Evolutionary conservation across 1,140 invertebrate species (phyloP).

Genomic region (Pygmarrhopalites habei): DNA sequence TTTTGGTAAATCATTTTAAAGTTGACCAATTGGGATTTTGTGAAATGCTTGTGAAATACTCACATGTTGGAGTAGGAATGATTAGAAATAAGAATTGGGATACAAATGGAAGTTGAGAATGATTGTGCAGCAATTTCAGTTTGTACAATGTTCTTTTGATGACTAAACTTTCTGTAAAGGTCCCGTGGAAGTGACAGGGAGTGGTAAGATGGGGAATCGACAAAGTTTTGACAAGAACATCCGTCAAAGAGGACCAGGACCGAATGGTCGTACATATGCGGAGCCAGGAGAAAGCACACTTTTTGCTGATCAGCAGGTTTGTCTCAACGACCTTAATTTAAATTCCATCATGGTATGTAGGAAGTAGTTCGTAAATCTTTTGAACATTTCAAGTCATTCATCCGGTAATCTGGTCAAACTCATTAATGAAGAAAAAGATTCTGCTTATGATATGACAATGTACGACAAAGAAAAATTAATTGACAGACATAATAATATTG

Average conservation of each 20-base stretch:
- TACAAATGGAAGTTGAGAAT: too few relatives aligned
- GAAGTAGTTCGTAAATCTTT: neutral
- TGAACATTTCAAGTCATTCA: neutral
- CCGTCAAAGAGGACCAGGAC: neutral
- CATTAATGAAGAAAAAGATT: too few relatives aligned
- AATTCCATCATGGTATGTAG: too few relatives aligned
- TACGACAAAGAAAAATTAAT: too few relatives aligned
- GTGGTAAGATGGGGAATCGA: neutral
- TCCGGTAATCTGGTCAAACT: neutral
- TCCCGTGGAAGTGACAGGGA: neutral
- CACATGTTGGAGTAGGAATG: neutral
- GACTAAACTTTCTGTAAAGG: neutral
- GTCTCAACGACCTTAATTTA: neutral
- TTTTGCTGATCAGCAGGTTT: conserved; percentile 30
- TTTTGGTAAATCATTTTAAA: neutral
- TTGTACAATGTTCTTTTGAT: too few relatives aligned
- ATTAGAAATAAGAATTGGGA: neutral
- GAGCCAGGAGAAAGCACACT: conserved; percentile 15
- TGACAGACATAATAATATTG: neutral
- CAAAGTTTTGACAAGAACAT: conserved; percentile 4
- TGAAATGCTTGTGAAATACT: neutral
- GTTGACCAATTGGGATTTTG: neutral
- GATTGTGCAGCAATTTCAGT: too few relatives aligned
- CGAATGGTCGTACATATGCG: neutral
- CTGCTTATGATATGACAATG: too few relatives aligned